Base-by-base conservation (phyloP, 2,888 invertebrate species). In the Ormyrus nitidulus region DNA sequence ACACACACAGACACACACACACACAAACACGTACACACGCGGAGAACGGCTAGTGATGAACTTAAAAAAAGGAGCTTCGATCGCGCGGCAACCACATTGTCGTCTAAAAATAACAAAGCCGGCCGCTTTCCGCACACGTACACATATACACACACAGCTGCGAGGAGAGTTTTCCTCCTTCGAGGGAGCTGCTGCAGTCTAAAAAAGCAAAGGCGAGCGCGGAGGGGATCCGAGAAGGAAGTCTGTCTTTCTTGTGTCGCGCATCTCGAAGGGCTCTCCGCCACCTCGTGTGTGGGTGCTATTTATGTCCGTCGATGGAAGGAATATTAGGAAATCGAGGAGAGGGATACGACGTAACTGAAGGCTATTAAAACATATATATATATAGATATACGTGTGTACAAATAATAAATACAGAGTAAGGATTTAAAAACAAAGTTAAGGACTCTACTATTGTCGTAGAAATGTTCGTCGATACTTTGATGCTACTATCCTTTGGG, bases 51-150 rank as follows among this genome's bases (percentile, higher is more conserved):
- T 58, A 59, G 70, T 62, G 53, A 51, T 62, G 72, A 53, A 61
- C 53, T 49, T 19, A 62, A 19, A 53, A 59, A 82, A 80, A 73
- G 62, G 70, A 70, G 75, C 71, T 80, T 83, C 79, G 78, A 82
- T 82, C 64, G 66, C 68, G 51, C 64, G 44, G 58, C 19, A 19
- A 19, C 44, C 51, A 61, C 56, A 70, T 77, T 79, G 77, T 77
- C 80, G 76, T 83, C 79, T 84, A 83, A 84, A 82, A 84, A 83
- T 83, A 84, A 83, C 77, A 51, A 78, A 73, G 54, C 53, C 64
- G n/a, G 51, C 62, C 51, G 61, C 49, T 59, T n/a, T 53, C 3
- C 10, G 13, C 13, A 53, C 56, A 69, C 69, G 13, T 6, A 48
- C 13, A 58, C 58, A 13, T 0, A 58, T 9, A 13, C 13, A 58